A percentile compares a stretch with the other conserved stretches of the same genome.
Conservation (phyloP, 2,797 vertebrate species). For the Rhinoraja longicauda region DNA sequence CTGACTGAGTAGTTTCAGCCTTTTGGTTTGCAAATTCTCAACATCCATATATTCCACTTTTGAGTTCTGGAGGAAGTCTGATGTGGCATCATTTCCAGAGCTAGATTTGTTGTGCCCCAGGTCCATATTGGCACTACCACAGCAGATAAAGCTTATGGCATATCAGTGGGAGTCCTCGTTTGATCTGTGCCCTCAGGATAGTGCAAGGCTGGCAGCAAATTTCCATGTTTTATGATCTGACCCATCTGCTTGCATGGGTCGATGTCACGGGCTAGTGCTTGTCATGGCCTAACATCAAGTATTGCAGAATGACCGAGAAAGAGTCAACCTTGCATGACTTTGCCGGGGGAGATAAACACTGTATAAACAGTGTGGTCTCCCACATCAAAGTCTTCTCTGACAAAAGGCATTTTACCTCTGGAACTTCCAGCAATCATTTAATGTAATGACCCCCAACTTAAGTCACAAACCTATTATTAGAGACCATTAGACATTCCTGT, state of each 20-base stretch:
- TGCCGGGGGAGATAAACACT: not conserved
- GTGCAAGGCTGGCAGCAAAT: not conserved
- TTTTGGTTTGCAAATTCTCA: not conserved
- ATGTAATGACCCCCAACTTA: not conserved
- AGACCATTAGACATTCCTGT: not conserved
- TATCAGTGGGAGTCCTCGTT: not conserved
- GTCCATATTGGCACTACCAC: not conserved
- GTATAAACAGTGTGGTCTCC: not conserved
- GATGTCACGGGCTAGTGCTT: not conserved
- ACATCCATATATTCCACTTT: not conserved
- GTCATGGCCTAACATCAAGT: not conserved
- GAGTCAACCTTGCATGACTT: slow-evolving; percentile 3
- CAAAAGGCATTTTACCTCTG: not conserved
- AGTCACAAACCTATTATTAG: slow-evolving; percentile 2
- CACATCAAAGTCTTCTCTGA: not conserved
- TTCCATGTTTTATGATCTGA: not conserved
- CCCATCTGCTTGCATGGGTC: not conserved
- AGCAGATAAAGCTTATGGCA: not conserved
- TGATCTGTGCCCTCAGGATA: slow-evolving; percentile 9
- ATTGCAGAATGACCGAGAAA: not conserved
- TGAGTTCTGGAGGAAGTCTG: not conserved
- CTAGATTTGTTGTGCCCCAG: not conserved
- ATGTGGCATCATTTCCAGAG: not conserved
- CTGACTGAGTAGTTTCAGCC: not conserved
- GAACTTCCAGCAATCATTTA: not conserved